Conservation (phyloP, 2,888 invertebrate genomes). For the Drosophila acutilabella region DNA sequence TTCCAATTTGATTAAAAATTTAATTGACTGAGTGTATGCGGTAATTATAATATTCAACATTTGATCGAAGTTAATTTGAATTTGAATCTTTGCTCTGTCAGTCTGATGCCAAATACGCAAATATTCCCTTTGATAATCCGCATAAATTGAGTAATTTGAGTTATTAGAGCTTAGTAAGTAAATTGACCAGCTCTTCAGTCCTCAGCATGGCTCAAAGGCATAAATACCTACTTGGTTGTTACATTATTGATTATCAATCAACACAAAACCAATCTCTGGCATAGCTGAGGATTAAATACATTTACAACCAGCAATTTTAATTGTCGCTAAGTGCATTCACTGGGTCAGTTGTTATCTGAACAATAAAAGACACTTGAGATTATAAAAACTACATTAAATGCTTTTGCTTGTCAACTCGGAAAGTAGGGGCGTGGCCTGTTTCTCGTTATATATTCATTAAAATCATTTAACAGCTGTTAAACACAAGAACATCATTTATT, state of each 20-base stretch:
- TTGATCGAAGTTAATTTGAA: constrained; percentile 12
- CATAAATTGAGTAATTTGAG: constrained; percentile 40
- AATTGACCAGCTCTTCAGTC: constrained; percentile 35
- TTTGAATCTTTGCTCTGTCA: constrained; percentile 33
- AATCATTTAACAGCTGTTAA: constrained; percentile 45
- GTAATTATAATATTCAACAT: constrained; percentile 10
- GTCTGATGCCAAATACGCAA: constrained; percentile 26
- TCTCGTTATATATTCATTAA: constrained; percentile 49
- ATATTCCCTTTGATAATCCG: constrained; percentile 18
- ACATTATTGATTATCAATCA: constrained; percentile 41
- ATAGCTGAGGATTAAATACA: constrained; percentile 39
- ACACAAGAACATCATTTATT: constrained; percentile 23
- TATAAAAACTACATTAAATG: constrained; percentile 63
- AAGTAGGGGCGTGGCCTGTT: neutral
- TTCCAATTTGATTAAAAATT: constrained; percentile 3
- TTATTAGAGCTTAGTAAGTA: constrained; percentile 35
- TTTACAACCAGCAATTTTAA: constrained; percentile 51
- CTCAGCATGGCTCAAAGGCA: constrained; percentile 13
- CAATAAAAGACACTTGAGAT: constrained; percentile 62
- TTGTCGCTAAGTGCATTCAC: constrained; percentile 30
- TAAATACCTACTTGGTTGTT: constrained; percentile 33
- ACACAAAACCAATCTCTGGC: constrained; percentile 1
- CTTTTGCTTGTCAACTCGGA: constrained; percentile 34
- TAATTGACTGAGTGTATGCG: constrained; percentile 3
- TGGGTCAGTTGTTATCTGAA: constrained; percentile 17